Evolutionary conservation across 2,888 invertebrate species (phyloP).

Genomic region (Plutella xylostella): DNA sequence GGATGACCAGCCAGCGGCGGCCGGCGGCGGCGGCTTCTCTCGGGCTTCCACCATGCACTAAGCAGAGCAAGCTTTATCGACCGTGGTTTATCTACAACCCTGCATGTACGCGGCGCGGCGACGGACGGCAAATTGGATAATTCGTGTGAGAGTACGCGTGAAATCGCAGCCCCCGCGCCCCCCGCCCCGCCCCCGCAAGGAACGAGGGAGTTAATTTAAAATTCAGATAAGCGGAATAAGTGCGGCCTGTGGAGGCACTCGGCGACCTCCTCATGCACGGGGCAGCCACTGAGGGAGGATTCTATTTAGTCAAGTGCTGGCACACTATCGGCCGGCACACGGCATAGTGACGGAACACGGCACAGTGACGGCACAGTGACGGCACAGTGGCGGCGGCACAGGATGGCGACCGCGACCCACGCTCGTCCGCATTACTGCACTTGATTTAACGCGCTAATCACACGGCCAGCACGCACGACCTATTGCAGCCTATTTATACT

Average conservation of each 20-base stretch:
- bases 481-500: too few relatives aligned
- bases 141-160: conserved; percentile 1
- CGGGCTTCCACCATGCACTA: too few relatives aligned
- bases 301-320: background rate
- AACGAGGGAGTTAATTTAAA: conserved; percentile 34
- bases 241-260: conserved; percentile 16
- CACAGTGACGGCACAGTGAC: too few relatives aligned
- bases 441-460: too few relatives aligned
- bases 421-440: background rate
- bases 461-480: too few relatives aligned
- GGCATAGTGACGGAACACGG: too few relatives aligned
- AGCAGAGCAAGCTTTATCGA: too few relatives aligned
- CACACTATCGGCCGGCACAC: too few relatives aligned
- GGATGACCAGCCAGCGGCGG: conserved; percentile 7
- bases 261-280: too few relatives aligned
- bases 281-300: background rate
- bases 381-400: too few relatives aligned
- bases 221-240: conserved; percentile 62
- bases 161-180: background rate
- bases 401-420: background rate
- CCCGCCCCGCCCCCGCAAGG: background rate
- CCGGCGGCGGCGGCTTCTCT: conserved; percentile 8
- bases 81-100: too few relatives aligned
- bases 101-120: too few relatives aligned
- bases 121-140: background rate